Percentiles rank a stretch among this genome's conserved stretches.
Conservation (phyloP, 2,888 invertebrate species). For the Hypena proboscidalis region DNA sequence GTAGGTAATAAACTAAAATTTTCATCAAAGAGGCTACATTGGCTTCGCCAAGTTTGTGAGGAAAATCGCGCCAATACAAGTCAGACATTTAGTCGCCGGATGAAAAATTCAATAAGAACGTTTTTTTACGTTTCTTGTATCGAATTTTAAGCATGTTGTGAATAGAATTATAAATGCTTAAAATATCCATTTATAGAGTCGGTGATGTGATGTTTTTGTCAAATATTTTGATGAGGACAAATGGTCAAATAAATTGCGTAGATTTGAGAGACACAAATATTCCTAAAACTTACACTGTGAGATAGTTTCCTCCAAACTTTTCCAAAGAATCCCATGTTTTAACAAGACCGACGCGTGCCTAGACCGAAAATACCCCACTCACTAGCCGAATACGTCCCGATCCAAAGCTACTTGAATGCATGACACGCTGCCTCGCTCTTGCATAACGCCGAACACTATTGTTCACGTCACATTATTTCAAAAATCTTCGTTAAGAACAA, state of each 20-base stretch:
- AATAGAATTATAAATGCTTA: conserved; percentile 1
- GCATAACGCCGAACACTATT: conserved; percentile 51
- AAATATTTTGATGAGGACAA: background rate
- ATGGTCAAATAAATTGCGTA: background rate
- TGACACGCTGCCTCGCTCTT: conserved; percentile 47
- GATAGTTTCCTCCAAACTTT: conserved; percentile 58
- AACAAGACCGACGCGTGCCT: conserved; percentile 36
- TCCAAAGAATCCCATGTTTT: conserved; percentile 57
- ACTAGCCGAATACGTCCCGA: conserved; percentile 25
- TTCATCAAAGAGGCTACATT: background rate
- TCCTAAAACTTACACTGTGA: conserved; percentile 54
- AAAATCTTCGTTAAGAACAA: conserved; percentile 54
- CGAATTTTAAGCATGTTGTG: conserved; percentile 1
- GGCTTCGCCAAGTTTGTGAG: conserved; percentile 17
- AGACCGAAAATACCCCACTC: conserved; percentile 30
- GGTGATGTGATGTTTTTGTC: background rate
- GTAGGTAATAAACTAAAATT: no score
- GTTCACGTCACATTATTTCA: conserved; percentile 46
- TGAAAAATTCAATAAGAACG: conserved; percentile 16
- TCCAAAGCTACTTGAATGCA: conserved; percentile 20
- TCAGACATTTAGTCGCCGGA: conserved; percentile 27
- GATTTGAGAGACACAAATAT: background rate
- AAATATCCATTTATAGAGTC: background rate
- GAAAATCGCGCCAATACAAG: conserved; percentile 22
- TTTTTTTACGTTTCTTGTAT: conserved; percentile 1